phyloP scores from a whole-genome alignment of 1,140 invertebrate species.

The Calycopis cecrops region DNA sequence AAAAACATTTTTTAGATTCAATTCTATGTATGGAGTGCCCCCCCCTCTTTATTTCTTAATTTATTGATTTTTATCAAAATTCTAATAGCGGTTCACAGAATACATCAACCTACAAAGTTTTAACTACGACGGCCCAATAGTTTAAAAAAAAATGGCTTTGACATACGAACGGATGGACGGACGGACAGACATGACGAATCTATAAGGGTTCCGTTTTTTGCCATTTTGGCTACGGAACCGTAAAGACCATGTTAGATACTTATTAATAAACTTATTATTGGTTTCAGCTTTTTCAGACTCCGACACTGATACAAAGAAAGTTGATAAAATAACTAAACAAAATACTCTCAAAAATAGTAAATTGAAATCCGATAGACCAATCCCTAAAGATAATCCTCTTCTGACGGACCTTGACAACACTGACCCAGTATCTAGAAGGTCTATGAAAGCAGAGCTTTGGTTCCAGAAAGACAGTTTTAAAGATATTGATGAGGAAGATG shows the following conservation, averaged over 20 bases:
- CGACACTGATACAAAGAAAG: slow-evolving; percentile 61
- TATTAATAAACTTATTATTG: slow-evolving; percentile 14
- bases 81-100: too few relatives aligned
- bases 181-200: too few relatives aligned
- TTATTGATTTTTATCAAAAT: too few relatives aligned
- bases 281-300: slow-evolving; percentile 76
- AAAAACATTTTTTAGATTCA: too few relatives aligned
- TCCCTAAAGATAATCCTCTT: slow-evolving; percentile 82
- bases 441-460: slow-evolving; percentile 90
- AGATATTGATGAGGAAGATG: slow-evolving; percentile 85
- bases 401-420: slow-evolving; percentile 89
- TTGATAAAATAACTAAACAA: slow-evolving; percentile 61
- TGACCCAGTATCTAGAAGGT: slow-evolving; percentile 81
- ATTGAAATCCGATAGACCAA: slow-evolving; percentile 48
- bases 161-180: too few relatives aligned
- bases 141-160: too few relatives aligned
- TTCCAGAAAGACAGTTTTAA: slow-evolving; percentile 94
- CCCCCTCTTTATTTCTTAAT: too few relatives aligned
- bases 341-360: slow-evolving; percentile 61
- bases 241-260: background rate
- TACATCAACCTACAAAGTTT: too few relatives aligned
- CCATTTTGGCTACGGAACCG: too few relatives aligned
- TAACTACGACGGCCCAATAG: too few relatives aligned
- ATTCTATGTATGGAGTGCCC: too few relatives aligned
- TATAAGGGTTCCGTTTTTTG: too few relatives aligned